Evolutionary conservation across 2,113 vertebrate species (phyloP).

Genomic region (Daphoenositta chrysoptera): DNA sequence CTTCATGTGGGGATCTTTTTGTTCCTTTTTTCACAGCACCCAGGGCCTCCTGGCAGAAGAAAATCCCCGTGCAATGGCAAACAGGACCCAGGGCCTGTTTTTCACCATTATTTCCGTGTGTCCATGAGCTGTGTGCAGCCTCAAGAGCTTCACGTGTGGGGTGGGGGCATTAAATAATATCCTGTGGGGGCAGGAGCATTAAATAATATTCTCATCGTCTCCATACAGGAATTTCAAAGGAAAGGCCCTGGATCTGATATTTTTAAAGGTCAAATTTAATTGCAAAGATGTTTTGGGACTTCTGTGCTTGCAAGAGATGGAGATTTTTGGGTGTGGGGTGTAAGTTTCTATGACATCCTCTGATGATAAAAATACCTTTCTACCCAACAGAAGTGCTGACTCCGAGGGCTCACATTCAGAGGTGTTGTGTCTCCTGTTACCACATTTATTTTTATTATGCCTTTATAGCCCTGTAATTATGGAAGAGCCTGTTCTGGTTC

Average conservation of each 20-base stretch:
- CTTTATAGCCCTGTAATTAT: background rate
- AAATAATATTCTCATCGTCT: background rate
- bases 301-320: background rate
- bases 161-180: background rate
- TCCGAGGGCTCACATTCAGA: background rate
- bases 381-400: background rate
- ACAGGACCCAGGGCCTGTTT: background rate
- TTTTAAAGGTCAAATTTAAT: background rate
- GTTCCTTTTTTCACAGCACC: background rate
- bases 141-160: background rate
- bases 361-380: constrained; percentile 34
- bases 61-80: background rate
- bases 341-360: background rate
- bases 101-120: background rate
- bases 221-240: background rate
- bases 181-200: background rate
- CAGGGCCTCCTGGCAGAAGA: background rate
- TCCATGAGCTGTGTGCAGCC: background rate
- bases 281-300: background rate
- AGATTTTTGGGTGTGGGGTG: background rate
- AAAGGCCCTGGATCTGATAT: background rate
- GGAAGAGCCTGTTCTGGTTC: background rate
- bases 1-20: background rate
- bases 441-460: constrained; percentile 37
- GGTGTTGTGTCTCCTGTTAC: constrained; percentile 26